Evolutionary conservation across 2,888 invertebrate genomes (phyloP).

Genomic region (Zygogramma bicolorata): DNA sequence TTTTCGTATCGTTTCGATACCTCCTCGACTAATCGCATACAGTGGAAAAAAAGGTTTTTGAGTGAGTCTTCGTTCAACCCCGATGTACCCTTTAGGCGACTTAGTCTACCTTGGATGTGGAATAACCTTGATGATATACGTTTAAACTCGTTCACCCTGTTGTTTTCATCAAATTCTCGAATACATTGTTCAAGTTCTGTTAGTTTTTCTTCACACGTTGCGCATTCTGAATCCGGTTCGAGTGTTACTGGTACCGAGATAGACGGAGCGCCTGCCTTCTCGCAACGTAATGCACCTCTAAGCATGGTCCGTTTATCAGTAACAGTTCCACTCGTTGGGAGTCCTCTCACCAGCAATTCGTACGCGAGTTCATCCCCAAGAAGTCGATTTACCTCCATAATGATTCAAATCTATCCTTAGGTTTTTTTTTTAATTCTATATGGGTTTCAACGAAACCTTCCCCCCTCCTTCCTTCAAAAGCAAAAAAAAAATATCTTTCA

Average conservation of each 20-base stretch:
- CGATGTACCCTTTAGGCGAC: not conserved
- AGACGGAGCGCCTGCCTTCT: not conserved
- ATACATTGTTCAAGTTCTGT: not conserved
- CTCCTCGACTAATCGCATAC: not conserved
- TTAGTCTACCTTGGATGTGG: not conserved
- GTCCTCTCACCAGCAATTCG: not conserved
- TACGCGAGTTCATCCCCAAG: not conserved
- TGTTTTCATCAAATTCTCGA: not conserved
- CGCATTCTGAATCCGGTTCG: not conserved
- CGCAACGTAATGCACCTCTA: not conserved
- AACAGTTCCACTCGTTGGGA: not conserved
- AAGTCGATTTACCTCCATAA: slow-evolving; percentile 2
- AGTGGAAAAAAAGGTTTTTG: not conserved
- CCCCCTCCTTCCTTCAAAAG: not conserved
- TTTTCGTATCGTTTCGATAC: not conserved
- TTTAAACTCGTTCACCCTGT: not conserved
- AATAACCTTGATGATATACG: not conserved
- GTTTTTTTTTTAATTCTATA: not conserved
- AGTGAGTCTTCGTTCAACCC: not conserved
- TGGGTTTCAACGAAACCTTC: not conserved
- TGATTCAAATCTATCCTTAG: not conserved
- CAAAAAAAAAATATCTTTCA: no score
- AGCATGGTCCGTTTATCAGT: not conserved
- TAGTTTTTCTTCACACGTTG: not conserved
- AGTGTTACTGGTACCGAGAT: not conserved